Evolutionary conservation across 37 sponge, comb jelly and placozoan genomes (phyloP).

Genomic region (Agelas oroides): DNA sequence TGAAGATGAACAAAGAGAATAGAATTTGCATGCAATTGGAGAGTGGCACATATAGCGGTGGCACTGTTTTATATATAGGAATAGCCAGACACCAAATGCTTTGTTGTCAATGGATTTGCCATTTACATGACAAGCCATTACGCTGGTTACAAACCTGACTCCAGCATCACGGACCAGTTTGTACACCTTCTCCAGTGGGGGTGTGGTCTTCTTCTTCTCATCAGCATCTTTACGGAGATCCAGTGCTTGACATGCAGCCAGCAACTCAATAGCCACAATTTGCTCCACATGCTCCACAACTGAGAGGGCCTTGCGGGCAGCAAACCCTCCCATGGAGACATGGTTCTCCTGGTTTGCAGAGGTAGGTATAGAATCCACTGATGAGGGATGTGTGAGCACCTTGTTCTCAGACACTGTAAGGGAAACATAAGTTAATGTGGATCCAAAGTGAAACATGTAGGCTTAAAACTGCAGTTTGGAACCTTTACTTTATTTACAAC

Average conservation of each 20-base stretch:
- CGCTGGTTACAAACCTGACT: too few species aligned
- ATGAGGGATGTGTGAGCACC: conserved; percentile 91
- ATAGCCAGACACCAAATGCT: neutral
- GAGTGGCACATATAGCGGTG: too few species aligned
- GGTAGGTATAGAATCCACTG: conserved; percentile 87
- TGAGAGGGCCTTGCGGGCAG: conserved; percentile 89
- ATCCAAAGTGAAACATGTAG: too few species aligned
- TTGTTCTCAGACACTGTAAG: conserved; percentile 90
- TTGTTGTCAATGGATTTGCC: neutral
- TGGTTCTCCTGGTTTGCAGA: conserved; percentile 92
- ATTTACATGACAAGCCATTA: too few species aligned
- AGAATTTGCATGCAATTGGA: too few species aligned
- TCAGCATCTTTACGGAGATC: conserved; percentile 64
- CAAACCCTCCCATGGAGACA: conserved; percentile 93
- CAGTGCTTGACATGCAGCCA: conserved; percentile 92
- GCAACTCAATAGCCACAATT: conserved; percentile 88
- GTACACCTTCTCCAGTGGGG: conserved; percentile 82
- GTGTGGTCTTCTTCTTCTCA: conserved; percentile 60
- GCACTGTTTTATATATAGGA: neutral
- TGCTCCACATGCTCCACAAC: conserved; percentile 88
- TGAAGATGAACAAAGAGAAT: neutral
- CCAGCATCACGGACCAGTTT: conserved; percentile 30
- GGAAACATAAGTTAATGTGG: neutral
- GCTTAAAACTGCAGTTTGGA: too few species aligned
- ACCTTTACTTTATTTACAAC: too few species aligned